Evolutionary conservation across 2,797 vertebrate species (phyloP), one percentile per base, ranked within the genome.

Genomic region (Pteronotus mesoamericanus): DNA sequence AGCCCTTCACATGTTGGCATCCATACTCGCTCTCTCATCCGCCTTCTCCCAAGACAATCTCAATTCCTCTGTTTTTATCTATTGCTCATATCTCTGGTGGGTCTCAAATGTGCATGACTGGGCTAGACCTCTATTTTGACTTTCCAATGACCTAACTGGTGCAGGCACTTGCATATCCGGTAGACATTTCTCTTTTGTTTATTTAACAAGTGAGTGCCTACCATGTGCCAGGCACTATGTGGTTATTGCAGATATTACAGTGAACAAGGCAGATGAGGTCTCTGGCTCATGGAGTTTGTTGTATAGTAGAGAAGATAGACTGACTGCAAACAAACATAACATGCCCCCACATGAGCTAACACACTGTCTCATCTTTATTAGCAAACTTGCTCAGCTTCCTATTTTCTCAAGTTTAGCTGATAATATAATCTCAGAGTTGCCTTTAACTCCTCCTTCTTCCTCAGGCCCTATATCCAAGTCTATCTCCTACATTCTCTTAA

Each of bases 381-480:
- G 44, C n/a, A 77, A 26, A 78, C 46, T 61, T 74, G n/a, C 48
- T 46, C 66, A 64, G 39, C 37, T 87, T 94, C 59, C 59, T 57
- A 5, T 53, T 83, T 92, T 59, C 42, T 94, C 29, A 26, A 21
- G 66, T 86, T 89, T 57, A 59, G 46, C 68, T 68, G 74, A 66
- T 32, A 16, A 32, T 42, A 53, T 18, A 92, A 21, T 29, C 61
- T 79, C 29, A 39, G 42, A 11, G 18, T 18, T 42, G 34, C 51
- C 68, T 21, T 68, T 34, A 55, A 11, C 5, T 37, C 24, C 48
- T 51, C 18, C 39, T 46, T 64, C 32, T 48, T 84, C 44, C 34
- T 80, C 72, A 42, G 29, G 11, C 1, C 32, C n/a, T 22, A 1
- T 42, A 32, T 19, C 39, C 32, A 82, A 24, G 26, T 48, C 44